Base-by-base conservation (phyloP, 2,888 invertebrate species). In the Caenorhabditis sp. region DNA sequence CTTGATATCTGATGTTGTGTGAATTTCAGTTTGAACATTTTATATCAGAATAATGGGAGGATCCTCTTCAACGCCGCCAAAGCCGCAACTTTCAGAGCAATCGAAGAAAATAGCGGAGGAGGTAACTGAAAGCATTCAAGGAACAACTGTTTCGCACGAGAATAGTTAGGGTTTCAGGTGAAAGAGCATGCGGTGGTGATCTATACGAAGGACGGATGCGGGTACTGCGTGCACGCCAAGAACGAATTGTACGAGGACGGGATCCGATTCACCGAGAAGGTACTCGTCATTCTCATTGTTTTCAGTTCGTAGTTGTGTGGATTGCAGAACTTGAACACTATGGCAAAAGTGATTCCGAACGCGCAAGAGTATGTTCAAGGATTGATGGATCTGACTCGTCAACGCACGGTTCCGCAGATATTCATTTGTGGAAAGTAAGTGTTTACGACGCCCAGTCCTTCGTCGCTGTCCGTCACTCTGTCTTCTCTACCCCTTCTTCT, bases 191-290 rank as follows among this genome's bases (percentile, higher is more conserved):
- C 89, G 0, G 87, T 90, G 9, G 89, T 90, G 4, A 58, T 90
- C 44, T 90, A 89, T 80, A 85, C 89, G 18, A 91, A 89, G 58
- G 85, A 88, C 18, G 65, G 84, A 22, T 90, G 90, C 64, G 87
- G 87, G 6, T 90, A 90, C 67, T 90, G 90, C 78, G 88, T 85
- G 40, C 74, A 80, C 65, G 90, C 90, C 11, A 89, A 89, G 58
- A 83, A 86, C 40, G 80, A 89, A 24, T 61, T 90, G 40, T 74
- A 72, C n/a, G 86, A 89, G 51, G 87, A 89, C 51, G 78, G 83
- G 9, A 85, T 90, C 24, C 50, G 51, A 3, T 90, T 79, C 44
- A 80, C 78, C 11, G 89, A 89, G 65, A 87, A 86, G 69, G 88
- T 89, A 18, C 40, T 32, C 44, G n/a, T n/a, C n/a, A n/a, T n/a